These are phyloP conservation scores for Cryptoprocta ferox DNA, from an alignment of 2,797 vertebrate genomes.

Conservation along the genomic window DNA sequence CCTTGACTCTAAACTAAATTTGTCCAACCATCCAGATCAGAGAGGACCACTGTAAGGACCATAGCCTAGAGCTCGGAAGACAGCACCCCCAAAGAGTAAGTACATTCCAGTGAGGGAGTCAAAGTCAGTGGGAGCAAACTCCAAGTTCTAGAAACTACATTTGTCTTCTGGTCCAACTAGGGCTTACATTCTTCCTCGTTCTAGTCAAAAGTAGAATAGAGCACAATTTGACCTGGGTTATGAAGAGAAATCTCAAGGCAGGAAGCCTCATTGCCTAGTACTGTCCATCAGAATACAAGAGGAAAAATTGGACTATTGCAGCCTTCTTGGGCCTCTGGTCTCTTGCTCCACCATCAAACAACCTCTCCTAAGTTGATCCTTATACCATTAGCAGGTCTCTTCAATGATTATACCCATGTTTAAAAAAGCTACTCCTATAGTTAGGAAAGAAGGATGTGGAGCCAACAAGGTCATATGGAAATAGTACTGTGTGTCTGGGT, in stretches of 20 bases:
- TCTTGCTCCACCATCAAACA: not conserved
- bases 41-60: not conserved
- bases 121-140: not conserved
- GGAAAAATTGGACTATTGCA: not conserved
- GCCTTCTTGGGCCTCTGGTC: not conserved
- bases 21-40: not conserved
- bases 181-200: not conserved
- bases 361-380: not conserved
- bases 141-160: not conserved
- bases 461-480: not conserved
- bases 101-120: not conserved
- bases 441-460: not conserved
- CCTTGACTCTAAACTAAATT: not conserved
- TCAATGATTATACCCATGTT: not conserved
- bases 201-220: not conserved
- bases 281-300: not conserved
- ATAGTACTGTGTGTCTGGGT: not conserved
- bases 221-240: not conserved
- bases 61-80: not conserved
- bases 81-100: not conserved
- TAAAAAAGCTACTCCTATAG: not conserved
- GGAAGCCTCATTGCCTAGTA: not conserved
- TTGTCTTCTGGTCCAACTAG: not conserved
- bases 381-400: not conserved
- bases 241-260: not conserved